Percentiles rank a stretch among this genome's conserved stretches.
phyloP scores from a whole-genome alignment of 1,140 invertebrate genomes.

The Drosophila saltans region DNA sequence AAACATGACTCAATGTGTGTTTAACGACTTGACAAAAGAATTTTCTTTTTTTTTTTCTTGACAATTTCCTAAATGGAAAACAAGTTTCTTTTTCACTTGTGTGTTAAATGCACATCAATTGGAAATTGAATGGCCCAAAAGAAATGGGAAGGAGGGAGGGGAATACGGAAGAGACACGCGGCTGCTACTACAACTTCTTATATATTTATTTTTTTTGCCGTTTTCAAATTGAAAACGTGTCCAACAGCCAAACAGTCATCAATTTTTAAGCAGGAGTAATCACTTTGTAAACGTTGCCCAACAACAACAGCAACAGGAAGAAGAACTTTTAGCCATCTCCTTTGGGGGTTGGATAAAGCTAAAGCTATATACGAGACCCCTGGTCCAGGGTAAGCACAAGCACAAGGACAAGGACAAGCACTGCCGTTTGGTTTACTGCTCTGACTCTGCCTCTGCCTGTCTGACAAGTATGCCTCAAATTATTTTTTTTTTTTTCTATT shows the following conservation, averaged over 20 bases:
- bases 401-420: conserved; percentile 33
- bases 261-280: conserved; percentile 82
- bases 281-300: conserved; percentile 77
- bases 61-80: conserved; percentile 6
- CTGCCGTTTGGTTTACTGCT: background rate
- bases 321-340: conserved; percentile 39
- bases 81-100: conserved; percentile 46
- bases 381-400: conserved; percentile 35
- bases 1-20: conserved; percentile 42
- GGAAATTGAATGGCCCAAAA: background rate
- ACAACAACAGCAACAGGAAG: conserved; percentile 24
- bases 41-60: conserved; percentile 1
- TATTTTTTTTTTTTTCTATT: conserved; percentile 32
- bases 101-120: conserved; percentile 32
- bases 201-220: conserved; percentile 49
- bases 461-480: conserved; percentile 68
- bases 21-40: conserved; percentile 69
- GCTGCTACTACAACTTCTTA: conserved; percentile 21
- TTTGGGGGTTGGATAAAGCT: conserved; percentile 52
- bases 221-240: conserved; percentile 82
- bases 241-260: conserved; percentile 70
- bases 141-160: background rate
- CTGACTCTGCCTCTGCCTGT: conserved; percentile 18
- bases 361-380: background rate
- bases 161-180: conserved; percentile 14